Evolutionary conservation across 2,888 invertebrate species (phyloP).

Genomic region (Patella ulyssiponensis): DNA sequence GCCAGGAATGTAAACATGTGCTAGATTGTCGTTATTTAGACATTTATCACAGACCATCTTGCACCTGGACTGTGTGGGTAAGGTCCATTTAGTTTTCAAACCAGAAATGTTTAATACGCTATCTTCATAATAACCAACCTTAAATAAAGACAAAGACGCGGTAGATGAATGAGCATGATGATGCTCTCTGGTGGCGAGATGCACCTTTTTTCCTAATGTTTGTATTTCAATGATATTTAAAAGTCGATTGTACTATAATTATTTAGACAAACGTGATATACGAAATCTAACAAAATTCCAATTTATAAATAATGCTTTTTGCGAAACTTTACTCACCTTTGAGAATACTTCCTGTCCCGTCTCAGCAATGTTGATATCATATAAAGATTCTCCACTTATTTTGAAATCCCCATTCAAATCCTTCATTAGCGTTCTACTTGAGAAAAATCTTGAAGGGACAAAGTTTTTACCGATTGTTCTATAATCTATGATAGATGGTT

Average conservation of each 20-base stretch:
- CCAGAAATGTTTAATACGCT: neutral
- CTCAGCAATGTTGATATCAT: conserved; percentile 23
- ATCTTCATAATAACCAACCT: conserved; percentile 21
- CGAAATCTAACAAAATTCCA: no score
- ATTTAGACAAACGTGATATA: no score
- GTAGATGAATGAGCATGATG: no score
- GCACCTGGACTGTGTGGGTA: conserved; percentile 33
- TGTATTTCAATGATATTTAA: no score
- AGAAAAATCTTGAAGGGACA: conserved; percentile 2
- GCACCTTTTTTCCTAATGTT: no score
- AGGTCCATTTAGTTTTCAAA: neutral
- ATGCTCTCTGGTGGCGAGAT: no score
- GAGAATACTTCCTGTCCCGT: neutral
- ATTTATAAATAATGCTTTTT: no score
- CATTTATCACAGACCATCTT: conserved; percentile 43
- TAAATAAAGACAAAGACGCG: neutral
- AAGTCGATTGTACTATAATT: no score
- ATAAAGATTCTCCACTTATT: conserved; percentile 20
- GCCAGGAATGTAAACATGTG: conserved; percentile 46
- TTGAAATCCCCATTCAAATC: conserved; percentile 22
- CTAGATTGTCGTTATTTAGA: conserved; percentile 27
- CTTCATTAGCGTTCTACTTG: conserved; percentile 8
- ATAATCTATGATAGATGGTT: neutral
- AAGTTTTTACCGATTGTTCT: neutral
- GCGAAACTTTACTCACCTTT: conserved; percentile 9